These are phyloP conservation scores for Fragum sueziense DNA, from an alignment of 2,888 invertebrate genomes.

Conservation along the genomic window DNA sequence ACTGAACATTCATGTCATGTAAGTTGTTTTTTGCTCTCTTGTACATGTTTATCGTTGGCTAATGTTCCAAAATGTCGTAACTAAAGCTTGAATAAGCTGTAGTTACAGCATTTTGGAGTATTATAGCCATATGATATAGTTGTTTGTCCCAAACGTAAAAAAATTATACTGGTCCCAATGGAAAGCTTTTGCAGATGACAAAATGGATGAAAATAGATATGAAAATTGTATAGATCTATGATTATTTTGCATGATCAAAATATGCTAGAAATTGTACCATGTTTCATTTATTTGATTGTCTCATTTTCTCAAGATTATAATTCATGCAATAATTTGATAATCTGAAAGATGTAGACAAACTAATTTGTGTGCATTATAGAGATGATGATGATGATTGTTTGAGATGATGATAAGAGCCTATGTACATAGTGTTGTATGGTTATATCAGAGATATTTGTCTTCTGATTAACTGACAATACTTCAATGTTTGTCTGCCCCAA, in stretches of 20 bases:
- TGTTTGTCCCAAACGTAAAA: not conserved
- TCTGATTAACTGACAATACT: conserved; percentile 10
- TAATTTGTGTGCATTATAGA: not conserved
- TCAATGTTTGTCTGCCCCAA: conserved; percentile 7
- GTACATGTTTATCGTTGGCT: too few relatives aligned
- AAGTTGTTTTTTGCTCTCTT: too few relatives aligned
- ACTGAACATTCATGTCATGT: too few relatives aligned
- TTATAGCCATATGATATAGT: too few relatives aligned
- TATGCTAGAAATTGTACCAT: not conserved
- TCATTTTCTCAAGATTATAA: not conserved
- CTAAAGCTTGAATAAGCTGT: too few relatives aligned
- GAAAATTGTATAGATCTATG: not conserved
- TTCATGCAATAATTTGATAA: not conserved
- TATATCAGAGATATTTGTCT: conserved; percentile 11
- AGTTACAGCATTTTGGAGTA: too few relatives aligned
- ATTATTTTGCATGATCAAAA: not conserved
- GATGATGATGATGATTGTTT: not conserved
- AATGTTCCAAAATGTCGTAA: too few relatives aligned
- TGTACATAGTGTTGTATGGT: not conserved
- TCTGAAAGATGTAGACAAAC: not conserved
- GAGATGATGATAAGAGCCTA: not conserved
- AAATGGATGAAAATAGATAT: not conserved
- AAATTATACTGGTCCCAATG: not conserved
- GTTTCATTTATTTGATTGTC: not conserved
- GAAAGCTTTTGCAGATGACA: not conserved